Evolutionary conservation across 2,888 invertebrate genomes (phyloP).

Genomic region (Cybosia mesomella): DNA sequence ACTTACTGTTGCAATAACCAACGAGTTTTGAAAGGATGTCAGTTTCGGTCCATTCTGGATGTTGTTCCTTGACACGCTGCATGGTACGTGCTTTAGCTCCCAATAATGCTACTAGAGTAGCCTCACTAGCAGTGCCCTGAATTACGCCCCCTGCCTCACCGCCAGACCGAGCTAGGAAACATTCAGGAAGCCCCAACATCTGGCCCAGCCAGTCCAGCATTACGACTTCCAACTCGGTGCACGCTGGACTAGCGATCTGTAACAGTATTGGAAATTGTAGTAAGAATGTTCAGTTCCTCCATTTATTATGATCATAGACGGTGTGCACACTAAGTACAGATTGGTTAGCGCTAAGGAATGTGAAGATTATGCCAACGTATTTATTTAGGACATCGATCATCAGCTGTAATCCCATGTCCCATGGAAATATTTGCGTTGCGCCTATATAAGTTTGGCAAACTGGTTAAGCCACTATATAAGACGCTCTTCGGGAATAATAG

Average conservation of each 20-base stretch:
- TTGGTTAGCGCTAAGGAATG: neutral
- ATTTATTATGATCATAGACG: too few relatives aligned
- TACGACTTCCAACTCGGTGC: conserved; percentile 97
- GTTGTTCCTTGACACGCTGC: conserved; percentile 89
- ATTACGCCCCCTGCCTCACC: conserved; percentile 96
- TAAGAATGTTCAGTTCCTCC: too few relatives aligned
- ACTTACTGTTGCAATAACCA: conserved; percentile 94
- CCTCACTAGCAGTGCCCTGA: conserved; percentile 97
- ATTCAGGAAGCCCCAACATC: conserved; percentile 94
- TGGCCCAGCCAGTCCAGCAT: conserved; percentile 99
- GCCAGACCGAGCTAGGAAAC: conserved; percentile 94
- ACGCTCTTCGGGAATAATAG: neutral
- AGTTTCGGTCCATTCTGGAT: conserved; percentile 91
- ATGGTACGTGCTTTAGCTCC: conserved; percentile 94
- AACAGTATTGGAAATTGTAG: neutral
- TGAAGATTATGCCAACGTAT: too few relatives aligned
- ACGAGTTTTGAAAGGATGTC: conserved; percentile 93
- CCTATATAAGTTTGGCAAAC: neutral
- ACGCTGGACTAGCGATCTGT: conserved; percentile 97
- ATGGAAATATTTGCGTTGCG: neutral
- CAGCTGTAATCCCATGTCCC: neutral
- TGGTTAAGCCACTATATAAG: neutral
- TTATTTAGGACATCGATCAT: too few relatives aligned
- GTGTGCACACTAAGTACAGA: too few relatives aligned
- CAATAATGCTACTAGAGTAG: conserved; percentile 96